These are phyloP conservation scores for Chelidonichthys spinosus DNA, from an alignment of 2,797 vertebrate genomes.

Conservation along the genomic window DNA sequence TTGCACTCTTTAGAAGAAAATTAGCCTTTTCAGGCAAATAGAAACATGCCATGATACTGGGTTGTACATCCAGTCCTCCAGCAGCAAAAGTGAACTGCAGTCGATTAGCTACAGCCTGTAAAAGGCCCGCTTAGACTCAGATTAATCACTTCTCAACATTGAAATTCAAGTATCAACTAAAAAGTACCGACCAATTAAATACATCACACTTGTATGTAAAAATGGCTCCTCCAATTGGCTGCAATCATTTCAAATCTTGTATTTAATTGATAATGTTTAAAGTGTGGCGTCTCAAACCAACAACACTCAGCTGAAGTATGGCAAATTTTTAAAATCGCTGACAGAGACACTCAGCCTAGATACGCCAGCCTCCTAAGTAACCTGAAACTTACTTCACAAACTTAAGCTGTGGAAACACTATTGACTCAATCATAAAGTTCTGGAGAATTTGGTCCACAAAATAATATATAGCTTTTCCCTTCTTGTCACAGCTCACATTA, in stretches of 20 bases:
- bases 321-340: constrained; percentile 68
- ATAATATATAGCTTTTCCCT: constrained; percentile 23
- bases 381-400: constrained; percentile 32
- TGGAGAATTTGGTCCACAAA: constrained; percentile 27
- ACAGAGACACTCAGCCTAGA: constrained; percentile 71
- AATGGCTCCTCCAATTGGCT: constrained; percentile 19
- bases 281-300: constrained; percentile 33
- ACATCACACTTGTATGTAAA: background rate
- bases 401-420: constrained; percentile 11
- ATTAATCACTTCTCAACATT: background rate
- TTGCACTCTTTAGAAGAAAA: background rate
- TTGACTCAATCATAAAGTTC: constrained; percentile 3
- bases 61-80: background rate
- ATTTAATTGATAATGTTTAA: constrained; percentile 21
- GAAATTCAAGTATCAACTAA: background rate
- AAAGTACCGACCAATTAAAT: background rate
- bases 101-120: too few species aligned
- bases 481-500: constrained; percentile 47
- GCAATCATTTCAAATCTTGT: constrained; percentile 41
- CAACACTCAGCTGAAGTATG: constrained; percentile 55
- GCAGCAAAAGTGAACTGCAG: background rate
- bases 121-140: too few species aligned
- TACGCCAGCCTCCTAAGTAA: constrained; percentile 45
- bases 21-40: background rate
- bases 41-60: background rate